These are phyloP conservation scores for Hystrix cristata DNA, from an alignment of 2,113 vertebrate species.

Conservation along the genomic window DNA sequence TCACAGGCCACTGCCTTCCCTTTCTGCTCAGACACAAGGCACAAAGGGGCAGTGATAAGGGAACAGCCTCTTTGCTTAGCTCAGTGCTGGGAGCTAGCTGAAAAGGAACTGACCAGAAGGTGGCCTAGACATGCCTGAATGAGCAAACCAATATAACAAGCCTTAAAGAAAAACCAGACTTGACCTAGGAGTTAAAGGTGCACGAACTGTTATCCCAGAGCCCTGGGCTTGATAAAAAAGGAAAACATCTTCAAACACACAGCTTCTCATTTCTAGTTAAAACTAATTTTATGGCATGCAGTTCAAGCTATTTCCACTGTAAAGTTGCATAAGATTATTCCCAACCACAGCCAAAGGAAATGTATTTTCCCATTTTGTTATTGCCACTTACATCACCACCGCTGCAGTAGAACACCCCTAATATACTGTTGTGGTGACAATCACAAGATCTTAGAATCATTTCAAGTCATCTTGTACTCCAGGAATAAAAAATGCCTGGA, in stretches of 20 bases:
- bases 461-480: neutral
- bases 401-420: neutral
- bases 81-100: neutral
- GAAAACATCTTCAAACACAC: slow-evolving; percentile 15
- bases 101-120: slow-evolving; percentile 58
- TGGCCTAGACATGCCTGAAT: slow-evolving; percentile 15
- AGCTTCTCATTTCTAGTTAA: slow-evolving; percentile 59
- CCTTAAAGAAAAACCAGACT: slow-evolving; percentile 39
- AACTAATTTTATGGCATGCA: slow-evolving; percentile 61
- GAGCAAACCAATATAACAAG: slow-evolving; percentile 67
- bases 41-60: slow-evolving; percentile 35
- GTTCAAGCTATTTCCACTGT: slow-evolving; percentile 57
- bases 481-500: neutral
- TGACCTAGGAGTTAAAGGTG: slow-evolving; percentile 11
- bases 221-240: slow-evolving; percentile 52
- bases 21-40: slow-evolving; percentile 43
- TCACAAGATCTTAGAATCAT: neutral
- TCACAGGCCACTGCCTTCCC: neutral
- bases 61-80: neutral
- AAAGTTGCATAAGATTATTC: slow-evolving; percentile 37
- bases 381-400: neutral
- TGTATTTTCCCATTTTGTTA: neutral
- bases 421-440: neutral
- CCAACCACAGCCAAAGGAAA: slow-evolving; percentile 30
- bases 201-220: slow-evolving; percentile 49